A percentile compares a stretch with the other conserved stretches of the same genome.
Conservation (phyloP, 2,797 vertebrate genomes). For the Phylloscopus collybita region DNA sequence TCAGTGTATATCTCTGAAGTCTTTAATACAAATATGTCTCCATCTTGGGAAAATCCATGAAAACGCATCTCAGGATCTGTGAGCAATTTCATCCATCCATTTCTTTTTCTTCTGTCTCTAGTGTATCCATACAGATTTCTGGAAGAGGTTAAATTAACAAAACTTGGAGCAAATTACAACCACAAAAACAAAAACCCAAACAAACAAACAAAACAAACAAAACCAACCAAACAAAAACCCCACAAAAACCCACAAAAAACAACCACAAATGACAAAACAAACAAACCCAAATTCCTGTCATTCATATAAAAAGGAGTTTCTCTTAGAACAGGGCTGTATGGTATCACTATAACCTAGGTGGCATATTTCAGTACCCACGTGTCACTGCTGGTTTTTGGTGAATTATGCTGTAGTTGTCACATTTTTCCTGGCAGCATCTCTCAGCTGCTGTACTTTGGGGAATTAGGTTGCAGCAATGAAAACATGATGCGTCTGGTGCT, state of each 20-base stretch:
- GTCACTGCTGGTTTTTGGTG: background rate
- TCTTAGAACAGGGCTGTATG: background rate
- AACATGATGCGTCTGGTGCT: constrained; percentile 18
- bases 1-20: background rate
- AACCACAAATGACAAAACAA: fast-evolving
- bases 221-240: no score
- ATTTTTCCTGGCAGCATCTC: constrained; percentile 52
- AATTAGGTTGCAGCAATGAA: constrained; percentile 45
- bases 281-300: background rate
- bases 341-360: background rate
- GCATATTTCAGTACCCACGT: background rate
- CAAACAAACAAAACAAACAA: no score
- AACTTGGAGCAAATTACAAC: background rate
- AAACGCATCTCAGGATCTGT: background rate
- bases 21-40: background rate
- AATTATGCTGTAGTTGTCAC: constrained; percentile 11
- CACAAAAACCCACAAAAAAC: background rate
- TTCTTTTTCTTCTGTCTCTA: background rate
- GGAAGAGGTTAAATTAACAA: background rate
- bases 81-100: background rate
- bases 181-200: background rate
- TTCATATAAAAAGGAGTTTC: background rate
- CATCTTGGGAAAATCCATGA: background rate
- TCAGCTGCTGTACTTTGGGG: constrained; percentile 18
- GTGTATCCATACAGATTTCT: background rate